Evolutionary conservation across 2,113 vertebrate species (phyloP).

Genomic region (Ammodytes marinus): DNA sequence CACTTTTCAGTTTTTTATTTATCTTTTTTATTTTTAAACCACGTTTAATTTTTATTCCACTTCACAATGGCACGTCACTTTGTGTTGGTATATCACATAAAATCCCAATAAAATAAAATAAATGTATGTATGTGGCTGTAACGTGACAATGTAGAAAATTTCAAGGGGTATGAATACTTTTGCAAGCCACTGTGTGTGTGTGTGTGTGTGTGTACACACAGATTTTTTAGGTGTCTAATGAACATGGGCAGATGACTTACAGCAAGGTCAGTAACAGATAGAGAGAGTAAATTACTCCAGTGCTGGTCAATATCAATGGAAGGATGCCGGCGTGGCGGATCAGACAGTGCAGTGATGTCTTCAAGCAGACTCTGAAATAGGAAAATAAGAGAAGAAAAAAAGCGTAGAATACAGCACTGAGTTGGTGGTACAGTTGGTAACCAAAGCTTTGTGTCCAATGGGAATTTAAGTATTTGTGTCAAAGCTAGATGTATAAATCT

Average conservation of each 20-base stretch:
- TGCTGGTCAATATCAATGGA: constrained; percentile 69
- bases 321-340: constrained; percentile 38
- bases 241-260: constrained; percentile 67
- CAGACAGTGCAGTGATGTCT: constrained; percentile 54
- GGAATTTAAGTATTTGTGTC: not conserved
- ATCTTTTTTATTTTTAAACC: too few species aligned
- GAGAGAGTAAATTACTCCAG: constrained; percentile 80
- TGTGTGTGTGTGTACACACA: too few species aligned
- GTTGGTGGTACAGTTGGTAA: not conserved
- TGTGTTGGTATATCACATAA: too few species aligned
- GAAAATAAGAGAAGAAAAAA: not conserved
- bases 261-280: constrained; percentile 74
- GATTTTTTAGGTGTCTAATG: not conserved
- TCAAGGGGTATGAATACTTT: not conserved
- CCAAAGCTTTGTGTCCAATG: not conserved
- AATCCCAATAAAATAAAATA: too few species aligned
- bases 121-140: too few species aligned
- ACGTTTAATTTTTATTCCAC: too few species aligned
- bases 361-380: constrained; percentile 71
- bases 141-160: too few species aligned
- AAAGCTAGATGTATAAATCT: not conserved
- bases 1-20: too few species aligned
- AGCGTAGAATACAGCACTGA: not conserved
- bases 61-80: too few species aligned
- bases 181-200: not conserved